These are phyloP conservation scores for Apeltes quadracus DNA, from an alignment of 2,113 vertebrate species.

Conservation along the genomic window DNA sequence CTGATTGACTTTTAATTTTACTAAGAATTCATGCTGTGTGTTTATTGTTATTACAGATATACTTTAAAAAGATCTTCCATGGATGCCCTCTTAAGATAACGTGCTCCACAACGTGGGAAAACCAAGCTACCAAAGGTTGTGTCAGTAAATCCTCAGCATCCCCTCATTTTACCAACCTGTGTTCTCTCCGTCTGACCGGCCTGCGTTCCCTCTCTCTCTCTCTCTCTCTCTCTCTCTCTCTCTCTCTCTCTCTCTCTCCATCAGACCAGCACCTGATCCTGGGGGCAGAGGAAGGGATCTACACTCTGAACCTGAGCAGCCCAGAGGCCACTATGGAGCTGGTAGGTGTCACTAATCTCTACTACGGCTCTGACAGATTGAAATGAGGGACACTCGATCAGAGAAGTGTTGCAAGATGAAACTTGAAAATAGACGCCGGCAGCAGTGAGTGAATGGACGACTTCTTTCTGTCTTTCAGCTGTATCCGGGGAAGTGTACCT, in stretches of 20 bases:
- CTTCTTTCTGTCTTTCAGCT: constrained; percentile 76
- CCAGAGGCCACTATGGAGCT: constrained; percentile 87
- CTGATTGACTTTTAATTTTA: neutral
- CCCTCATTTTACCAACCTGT: too few species aligned
- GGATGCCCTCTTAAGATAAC: constrained; percentile 89
- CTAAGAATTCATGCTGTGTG: neutral
- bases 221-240: neutral
- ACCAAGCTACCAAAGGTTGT: constrained; percentile 85
- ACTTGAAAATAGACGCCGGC: neutral
- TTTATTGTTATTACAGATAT: constrained; percentile 69
- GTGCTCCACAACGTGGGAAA: constrained; percentile 84
- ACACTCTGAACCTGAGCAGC: constrained; percentile 86
- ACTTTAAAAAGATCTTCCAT: constrained; percentile 88
- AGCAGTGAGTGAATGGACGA: neutral
- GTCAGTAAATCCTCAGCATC: too few species aligned
- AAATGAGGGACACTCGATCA: neutral
- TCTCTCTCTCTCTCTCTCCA: neutral
- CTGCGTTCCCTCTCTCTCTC: neutral
- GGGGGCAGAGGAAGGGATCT: constrained; percentile 90
- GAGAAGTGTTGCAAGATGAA: neutral
- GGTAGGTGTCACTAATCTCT: constrained; percentile 68
- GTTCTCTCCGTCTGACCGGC: too few species aligned
- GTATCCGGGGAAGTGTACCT: constrained; percentile 87
- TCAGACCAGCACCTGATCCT: constrained; percentile 88
- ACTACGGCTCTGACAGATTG: neutral